These are phyloP conservation scores for Caenorhabditis sp. DNA, from an alignment of 2,888 invertebrate genomes.

Conservation along the genomic window DNA sequence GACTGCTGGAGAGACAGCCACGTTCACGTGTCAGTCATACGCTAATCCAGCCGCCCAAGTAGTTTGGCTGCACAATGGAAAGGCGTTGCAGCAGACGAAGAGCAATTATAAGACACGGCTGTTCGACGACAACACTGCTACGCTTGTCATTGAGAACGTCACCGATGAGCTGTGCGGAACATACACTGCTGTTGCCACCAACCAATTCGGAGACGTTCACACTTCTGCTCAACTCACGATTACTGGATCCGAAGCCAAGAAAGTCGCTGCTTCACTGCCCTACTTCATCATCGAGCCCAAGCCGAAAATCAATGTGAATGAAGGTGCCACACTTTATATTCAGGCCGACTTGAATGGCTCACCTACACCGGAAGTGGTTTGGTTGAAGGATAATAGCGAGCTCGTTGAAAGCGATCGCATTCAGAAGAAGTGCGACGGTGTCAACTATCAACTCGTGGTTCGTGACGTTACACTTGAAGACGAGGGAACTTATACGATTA, in stretches of 20 bases:
- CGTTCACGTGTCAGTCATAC: slow-evolving; percentile 74
- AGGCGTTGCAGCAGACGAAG: slow-evolving; percentile 75
- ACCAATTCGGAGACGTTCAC: slow-evolving; percentile 79
- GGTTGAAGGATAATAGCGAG: slow-evolving; percentile 69
- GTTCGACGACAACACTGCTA: slow-evolving; percentile 77
- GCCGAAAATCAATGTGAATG: slow-evolving; percentile 73
- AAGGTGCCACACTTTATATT: slow-evolving; percentile 72
- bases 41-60: slow-evolving; percentile 80
- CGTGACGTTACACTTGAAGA: slow-evolving; percentile 66
- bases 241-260: slow-evolving; percentile 37
- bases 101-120: slow-evolving; percentile 68
- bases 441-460: slow-evolving; percentile 66
- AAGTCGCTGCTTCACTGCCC: slow-evolving; percentile 65
- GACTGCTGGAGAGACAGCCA: slow-evolving; percentile 70
- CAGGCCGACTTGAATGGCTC: slow-evolving; percentile 73
- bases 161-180: slow-evolving; percentile 75
- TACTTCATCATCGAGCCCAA: slow-evolving; percentile 73
- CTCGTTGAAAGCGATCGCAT: slow-evolving; percentile 66
- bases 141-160: slow-evolving; percentile 75
- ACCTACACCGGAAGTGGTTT: slow-evolving; percentile 71
- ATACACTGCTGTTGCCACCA: slow-evolving; percentile 81
- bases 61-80: slow-evolving; percentile 82
- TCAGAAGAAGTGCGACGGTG: slow-evolving; percentile 58
- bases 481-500: slow-evolving; percentile 71
- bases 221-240: slow-evolving; percentile 75